Conservation (phyloP, 2,113 vertebrate species). For the Hylia prasina region DNA sequence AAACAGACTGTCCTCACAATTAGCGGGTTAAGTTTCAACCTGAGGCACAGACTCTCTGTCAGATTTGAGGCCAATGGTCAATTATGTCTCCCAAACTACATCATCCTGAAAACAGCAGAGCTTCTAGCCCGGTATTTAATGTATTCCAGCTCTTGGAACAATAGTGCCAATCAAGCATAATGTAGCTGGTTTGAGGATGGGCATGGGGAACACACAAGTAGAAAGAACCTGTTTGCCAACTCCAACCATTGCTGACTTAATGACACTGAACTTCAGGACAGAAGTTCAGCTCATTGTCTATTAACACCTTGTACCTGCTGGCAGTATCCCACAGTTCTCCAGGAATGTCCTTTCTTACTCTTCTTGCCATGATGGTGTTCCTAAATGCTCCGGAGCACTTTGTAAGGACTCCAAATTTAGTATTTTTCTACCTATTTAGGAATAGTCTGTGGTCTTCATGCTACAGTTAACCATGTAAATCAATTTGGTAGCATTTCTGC, state of each 20-base stretch:
- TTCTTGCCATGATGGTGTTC: not conserved
- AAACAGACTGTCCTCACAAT: not conserved
- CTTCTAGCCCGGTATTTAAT: not conserved
- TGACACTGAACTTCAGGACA: not conserved
- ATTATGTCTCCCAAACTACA: not conserved
- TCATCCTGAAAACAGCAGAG: not conserved
- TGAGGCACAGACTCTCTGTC: not conserved
- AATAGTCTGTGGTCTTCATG: not conserved
- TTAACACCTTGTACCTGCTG: not conserved
- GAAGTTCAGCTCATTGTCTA: not conserved
- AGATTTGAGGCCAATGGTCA: not conserved
- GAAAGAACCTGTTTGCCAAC: not conserved
- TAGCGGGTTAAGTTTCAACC: not conserved
- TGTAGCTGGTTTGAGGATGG: not conserved
- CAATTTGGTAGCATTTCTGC: not conserved
- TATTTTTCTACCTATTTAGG: not conserved
- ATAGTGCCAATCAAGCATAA: too few species aligned
- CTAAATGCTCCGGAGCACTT: not conserved
- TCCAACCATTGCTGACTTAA: not conserved
- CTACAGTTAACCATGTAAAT: not conserved
- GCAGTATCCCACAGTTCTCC: not conserved
- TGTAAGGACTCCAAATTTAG: not conserved
- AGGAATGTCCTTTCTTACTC: not conserved
- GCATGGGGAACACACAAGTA: fast-evolving
- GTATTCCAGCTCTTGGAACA: not conserved